Percentiles rank a stretch among this genome's conserved stretches.
Conservation (phyloP, 2,113 vertebrate genomes). For the Scomber scombrus region DNA sequence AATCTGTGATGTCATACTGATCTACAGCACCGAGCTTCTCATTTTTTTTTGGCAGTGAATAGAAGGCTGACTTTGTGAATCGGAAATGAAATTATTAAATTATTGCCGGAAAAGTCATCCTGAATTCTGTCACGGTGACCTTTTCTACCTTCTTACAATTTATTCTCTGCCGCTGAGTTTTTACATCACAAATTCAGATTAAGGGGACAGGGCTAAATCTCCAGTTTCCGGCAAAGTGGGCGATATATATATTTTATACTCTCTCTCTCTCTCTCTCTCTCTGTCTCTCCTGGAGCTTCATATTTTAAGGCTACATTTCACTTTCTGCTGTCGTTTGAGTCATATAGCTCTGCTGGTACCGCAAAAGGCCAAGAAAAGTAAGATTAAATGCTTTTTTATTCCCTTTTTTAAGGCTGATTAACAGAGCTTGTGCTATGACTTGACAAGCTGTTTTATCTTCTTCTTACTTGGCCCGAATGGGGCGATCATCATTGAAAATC, state of each 20-base stretch:
- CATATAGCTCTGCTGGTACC: not conserved
- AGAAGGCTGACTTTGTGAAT: constrained; percentile 37
- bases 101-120: constrained; percentile 39
- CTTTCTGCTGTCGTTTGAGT: constrained; percentile 24
- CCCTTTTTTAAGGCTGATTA: constrained; percentile 42
- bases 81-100: not conserved
- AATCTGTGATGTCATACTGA: constrained; percentile 53
- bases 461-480: constrained; percentile 46
- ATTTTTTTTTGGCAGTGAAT: constrained; percentile 13
- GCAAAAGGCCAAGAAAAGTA: constrained; percentile 5
- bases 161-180: constrained; percentile 31
- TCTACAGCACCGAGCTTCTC: constrained; percentile 26
- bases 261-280: too few relatives aligned
- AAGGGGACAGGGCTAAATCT: constrained; percentile 1
- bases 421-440: constrained; percentile 22
- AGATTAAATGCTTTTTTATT: constrained; percentile 37
- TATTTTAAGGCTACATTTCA: constrained; percentile 32
- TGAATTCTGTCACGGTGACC: constrained; percentile 57
- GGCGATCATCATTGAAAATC: constrained; percentile 58
- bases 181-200: constrained; percentile 51
- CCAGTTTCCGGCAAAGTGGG: constrained; percentile 7
- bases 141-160: constrained; percentile 49
- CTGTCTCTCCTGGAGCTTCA: not conserved
- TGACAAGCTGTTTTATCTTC: constrained; percentile 35
- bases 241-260: constrained; percentile 28